Evolutionary conservation across 2,797 vertebrate species (phyloP).

Genomic region (Sorex maritimensis): DNA sequence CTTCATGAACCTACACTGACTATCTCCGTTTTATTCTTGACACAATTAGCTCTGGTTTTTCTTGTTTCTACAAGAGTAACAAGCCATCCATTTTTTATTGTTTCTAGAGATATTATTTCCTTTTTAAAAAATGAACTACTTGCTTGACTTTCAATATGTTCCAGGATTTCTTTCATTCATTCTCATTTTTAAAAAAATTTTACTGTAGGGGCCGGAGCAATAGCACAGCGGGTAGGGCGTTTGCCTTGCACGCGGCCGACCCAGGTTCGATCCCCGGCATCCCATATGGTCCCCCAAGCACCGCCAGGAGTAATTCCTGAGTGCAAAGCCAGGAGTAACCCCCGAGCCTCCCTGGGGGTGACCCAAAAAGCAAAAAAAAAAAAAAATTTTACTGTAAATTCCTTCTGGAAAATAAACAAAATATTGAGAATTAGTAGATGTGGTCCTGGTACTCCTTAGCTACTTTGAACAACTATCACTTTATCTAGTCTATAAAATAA

Average conservation of each 20-base stretch:
- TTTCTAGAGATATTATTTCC: constrained; percentile 27
- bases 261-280: no score
- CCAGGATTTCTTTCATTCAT: constrained; percentile 2
- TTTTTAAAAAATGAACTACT: background rate
- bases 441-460: background rate
- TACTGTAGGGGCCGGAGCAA: background rate
- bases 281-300: no score
- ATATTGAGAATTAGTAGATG: constrained; percentile 21
- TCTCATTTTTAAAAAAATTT: constrained; percentile 58
- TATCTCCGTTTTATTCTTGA: background rate
- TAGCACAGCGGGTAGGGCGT: no score
- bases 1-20: background rate
- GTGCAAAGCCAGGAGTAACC: no score
- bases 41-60: background rate
- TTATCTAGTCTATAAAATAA: background rate
- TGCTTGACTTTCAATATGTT: constrained; percentile 29
- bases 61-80: background rate
- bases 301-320: no score
- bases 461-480: background rate
- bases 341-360: no score
- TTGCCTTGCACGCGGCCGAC: no score
- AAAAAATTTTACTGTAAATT: background rate
- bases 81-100: background rate
- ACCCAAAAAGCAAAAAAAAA: no score
- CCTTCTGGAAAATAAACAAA: constrained; percentile 39